phyloP scores from a whole-genome alignment of 2,888 invertebrate species.

The Aporophyla nigra region DNA sequence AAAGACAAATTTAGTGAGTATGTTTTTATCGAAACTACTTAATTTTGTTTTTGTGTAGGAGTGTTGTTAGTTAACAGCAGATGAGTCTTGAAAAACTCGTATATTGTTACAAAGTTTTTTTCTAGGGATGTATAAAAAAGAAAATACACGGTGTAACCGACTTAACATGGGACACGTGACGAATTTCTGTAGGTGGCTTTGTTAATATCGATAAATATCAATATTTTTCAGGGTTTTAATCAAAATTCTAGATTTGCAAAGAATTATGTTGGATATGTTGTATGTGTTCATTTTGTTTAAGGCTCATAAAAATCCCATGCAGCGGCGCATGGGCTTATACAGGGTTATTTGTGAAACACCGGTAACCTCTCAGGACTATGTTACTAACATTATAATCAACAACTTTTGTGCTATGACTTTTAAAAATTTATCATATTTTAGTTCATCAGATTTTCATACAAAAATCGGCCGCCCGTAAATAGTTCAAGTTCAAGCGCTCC shows the following conservation, averaged over 20 bases:
- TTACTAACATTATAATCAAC: too few relatives aligned
- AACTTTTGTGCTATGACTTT: too few relatives aligned
- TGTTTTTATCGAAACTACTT: slow-evolving; percentile 70
- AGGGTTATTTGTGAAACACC: too few relatives aligned
- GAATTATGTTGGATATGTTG: neutral
- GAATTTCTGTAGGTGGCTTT: neutral
- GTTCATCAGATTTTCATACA: too few relatives aligned
- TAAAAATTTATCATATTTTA: too few relatives aligned
- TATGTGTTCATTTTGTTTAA: neutral
- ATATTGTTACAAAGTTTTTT: too few relatives aligned
- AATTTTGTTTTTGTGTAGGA: slow-evolving; percentile 63
- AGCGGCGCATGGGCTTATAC: too few relatives aligned
- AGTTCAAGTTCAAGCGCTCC: too few relatives aligned
- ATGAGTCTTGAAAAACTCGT: neutral
- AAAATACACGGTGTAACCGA: neutral
- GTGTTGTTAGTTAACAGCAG: neutral
- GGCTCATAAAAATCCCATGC: neutral
- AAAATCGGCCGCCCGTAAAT: too few relatives aligned
- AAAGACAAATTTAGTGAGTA: slow-evolving; percentile 76
- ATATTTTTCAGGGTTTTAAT: neutral
- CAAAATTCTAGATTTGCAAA: neutral
- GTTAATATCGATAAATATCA: neutral
- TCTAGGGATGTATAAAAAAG: too few relatives aligned
- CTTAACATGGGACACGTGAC: neutral
- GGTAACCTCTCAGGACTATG: too few relatives aligned